phyloP scores from a whole-genome alignment of 2,888 invertebrate species.

The Parascotia fuliginaria region DNA sequence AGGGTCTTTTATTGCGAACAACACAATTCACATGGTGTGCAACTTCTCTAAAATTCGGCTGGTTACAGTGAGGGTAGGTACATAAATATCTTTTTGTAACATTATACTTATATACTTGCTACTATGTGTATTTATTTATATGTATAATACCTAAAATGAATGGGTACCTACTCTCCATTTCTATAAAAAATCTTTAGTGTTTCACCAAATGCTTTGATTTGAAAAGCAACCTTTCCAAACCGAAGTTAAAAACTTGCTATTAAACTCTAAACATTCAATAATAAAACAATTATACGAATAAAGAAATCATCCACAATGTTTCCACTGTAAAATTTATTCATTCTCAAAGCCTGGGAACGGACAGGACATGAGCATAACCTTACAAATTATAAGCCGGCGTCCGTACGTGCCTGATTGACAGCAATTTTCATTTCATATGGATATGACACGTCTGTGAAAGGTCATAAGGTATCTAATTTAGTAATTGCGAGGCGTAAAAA shows the following conservation, averaged over 20 bases:
- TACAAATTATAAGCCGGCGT: conserved; percentile 69
- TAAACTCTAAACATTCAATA: background rate
- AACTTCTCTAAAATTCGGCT: too few relatives aligned
- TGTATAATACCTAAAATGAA: too few relatives aligned
- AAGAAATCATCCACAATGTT: conserved; percentile 45
- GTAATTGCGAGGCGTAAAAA: conserved; percentile 40
- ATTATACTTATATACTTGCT: too few relatives aligned
- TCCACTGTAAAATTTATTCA: conserved; percentile 34
- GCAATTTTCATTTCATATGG: conserved; percentile 47
- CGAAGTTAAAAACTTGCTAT: background rate
- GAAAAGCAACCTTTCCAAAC: background rate
- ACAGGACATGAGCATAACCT: conserved; percentile 52
- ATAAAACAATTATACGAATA: conserved; percentile 36
- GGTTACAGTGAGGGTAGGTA: too few relatives aligned
- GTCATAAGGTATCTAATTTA: conserved; percentile 54
- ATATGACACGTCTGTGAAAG: conserved; percentile 50
- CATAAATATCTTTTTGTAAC: too few relatives aligned
- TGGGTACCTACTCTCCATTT: too few relatives aligned
- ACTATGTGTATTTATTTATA: too few relatives aligned
- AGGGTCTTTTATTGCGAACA: too few relatives aligned
- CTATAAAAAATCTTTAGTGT: too few relatives aligned
- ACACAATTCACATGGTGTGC: too few relatives aligned
- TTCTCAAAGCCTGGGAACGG: conserved; percentile 52
- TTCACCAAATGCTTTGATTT: too few relatives aligned
- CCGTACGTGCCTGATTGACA: conserved; percentile 60